These are phyloP conservation scores for Dendrocopos noguchii DNA, from an alignment of 2,113 vertebrate species.

Conservation along the genomic window DNA sequence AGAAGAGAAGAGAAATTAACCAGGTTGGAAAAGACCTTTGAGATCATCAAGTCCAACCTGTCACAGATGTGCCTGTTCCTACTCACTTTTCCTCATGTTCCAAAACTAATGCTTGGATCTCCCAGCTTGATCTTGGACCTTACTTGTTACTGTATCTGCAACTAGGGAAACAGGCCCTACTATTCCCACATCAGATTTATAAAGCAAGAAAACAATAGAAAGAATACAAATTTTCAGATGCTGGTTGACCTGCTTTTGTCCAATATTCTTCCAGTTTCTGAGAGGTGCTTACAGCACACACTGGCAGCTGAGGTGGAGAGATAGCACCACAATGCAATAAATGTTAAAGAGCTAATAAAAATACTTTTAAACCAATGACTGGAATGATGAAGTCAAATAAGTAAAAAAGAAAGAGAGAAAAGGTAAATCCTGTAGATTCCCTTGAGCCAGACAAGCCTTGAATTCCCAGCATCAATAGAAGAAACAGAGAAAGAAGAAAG, in stretches of 20 bases:
- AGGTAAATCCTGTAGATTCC: slow-evolving; percentile 4
- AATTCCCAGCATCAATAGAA: slow-evolving; percentile 29
- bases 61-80: background rate
- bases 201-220: background rate
- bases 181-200: background rate
- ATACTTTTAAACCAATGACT: background rate
- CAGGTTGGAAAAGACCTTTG: too few relatives aligned
- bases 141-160: background rate
- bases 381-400: slow-evolving; percentile 3
- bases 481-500: slow-evolving; percentile 16
- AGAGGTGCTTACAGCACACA: background rate
- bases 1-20: too few relatives aligned
- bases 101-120: accelerated
- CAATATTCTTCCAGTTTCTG: background rate
- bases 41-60: too few relatives aligned
- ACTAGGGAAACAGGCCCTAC: background rate
- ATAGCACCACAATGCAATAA: background rate
- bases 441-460: slow-evolving; percentile 1
- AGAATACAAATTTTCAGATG: background rate
- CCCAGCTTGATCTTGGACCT: background rate
- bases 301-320: background rate
- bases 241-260: background rate
- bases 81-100: background rate
- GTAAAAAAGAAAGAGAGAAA: background rate
- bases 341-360: slow-evolving; percentile 4